These are phyloP conservation scores for Phalloptychus januarius DNA, from an alignment of 2,797 vertebrate species.

Conservation along the genomic window DNA sequence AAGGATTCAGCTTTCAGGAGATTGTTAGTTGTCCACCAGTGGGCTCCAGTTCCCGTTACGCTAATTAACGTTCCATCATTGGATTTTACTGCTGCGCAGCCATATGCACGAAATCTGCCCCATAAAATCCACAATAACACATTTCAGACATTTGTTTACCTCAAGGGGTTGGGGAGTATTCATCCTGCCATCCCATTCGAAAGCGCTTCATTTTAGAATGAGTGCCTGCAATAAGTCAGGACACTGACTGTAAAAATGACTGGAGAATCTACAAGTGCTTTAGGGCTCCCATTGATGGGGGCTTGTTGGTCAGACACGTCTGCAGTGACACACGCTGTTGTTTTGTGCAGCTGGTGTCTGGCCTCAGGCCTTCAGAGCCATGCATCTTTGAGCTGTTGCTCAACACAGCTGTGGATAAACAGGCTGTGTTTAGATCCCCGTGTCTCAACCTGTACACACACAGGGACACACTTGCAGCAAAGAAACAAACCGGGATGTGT, in stretches of 20 bases:
- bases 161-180: slow-evolving; percentile 18
- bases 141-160: slow-evolving; percentile 64
- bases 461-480: slow-evolving; percentile 21
- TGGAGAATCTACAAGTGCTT: slow-evolving; percentile 13
- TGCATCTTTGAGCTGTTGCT: slow-evolving; percentile 61
- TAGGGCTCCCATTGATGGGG: slow-evolving; percentile 24
- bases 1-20: slow-evolving; percentile 35
- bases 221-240: slow-evolving; percentile 10
- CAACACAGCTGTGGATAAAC: slow-evolving; percentile 76
- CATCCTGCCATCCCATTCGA: not conserved
- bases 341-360: slow-evolving; percentile 51
- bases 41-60: slow-evolving; percentile 23
- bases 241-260: slow-evolving; percentile 23
- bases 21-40: not conserved
- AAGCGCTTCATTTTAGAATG: not conserved
- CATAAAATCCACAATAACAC: slow-evolving; percentile 54
- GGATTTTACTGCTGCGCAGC: slow-evolving; percentile 15
- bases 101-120: slow-evolving; percentile 13
- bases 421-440: slow-evolving; percentile 71
- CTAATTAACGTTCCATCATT: slow-evolving; percentile 7
- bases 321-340: slow-evolving; percentile 64
- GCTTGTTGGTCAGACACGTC: slow-evolving; percentile 50
- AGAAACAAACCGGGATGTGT: slow-evolving; percentile 38
- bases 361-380: slow-evolving; percentile 43
- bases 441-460: slow-evolving; percentile 70